These are phyloP conservation scores for Osmerus eperlanus DNA, from an alignment of 2,113 vertebrate species.

Conservation along the genomic window DNA sequence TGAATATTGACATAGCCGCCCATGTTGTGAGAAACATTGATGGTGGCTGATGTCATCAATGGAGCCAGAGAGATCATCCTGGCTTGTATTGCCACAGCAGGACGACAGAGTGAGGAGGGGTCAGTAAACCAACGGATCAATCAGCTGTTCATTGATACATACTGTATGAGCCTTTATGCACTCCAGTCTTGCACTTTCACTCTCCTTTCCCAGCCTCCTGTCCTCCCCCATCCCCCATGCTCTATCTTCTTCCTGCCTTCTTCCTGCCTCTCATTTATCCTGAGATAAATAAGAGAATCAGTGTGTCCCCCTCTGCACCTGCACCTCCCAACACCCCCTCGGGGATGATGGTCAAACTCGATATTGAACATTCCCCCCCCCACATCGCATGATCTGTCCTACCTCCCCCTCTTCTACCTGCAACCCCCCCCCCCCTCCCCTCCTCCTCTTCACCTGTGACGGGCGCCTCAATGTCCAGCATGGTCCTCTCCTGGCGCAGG, in stretches of 20 bases:
- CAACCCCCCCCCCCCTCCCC: not conserved
- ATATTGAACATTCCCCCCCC: not conserved
- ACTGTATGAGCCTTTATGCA: not conserved
- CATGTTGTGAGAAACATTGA: too few species aligned
- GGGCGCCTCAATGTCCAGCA: slow-evolving; percentile 81
- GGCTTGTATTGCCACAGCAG: too few species aligned
- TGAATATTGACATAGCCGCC: too few species aligned
- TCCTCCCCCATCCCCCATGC: not conserved
- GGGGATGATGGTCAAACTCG: not conserved
- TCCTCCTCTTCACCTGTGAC: slow-evolving; percentile 71
- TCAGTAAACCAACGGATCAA: too few species aligned
- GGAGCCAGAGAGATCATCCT: too few species aligned
- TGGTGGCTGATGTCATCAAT: too few species aligned
- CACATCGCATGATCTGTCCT: not conserved
- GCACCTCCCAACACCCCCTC: not conserved
- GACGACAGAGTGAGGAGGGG: too few species aligned
- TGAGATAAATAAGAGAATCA: too few species aligned
- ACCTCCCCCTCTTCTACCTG: not conserved
- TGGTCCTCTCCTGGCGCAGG: slow-evolving; percentile 80
- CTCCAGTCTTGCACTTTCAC: not conserved
- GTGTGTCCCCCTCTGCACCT: too few species aligned
- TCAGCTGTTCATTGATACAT: not conserved
- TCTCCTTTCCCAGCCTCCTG: not conserved
- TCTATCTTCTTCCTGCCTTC: not conserved
- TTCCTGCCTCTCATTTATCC: not conserved